Evolutionary conservation across 2,797 vertebrate genomes (phyloP), one percentile per base, ranked within the genome.

Genomic region (Limosa lapponica): DNA sequence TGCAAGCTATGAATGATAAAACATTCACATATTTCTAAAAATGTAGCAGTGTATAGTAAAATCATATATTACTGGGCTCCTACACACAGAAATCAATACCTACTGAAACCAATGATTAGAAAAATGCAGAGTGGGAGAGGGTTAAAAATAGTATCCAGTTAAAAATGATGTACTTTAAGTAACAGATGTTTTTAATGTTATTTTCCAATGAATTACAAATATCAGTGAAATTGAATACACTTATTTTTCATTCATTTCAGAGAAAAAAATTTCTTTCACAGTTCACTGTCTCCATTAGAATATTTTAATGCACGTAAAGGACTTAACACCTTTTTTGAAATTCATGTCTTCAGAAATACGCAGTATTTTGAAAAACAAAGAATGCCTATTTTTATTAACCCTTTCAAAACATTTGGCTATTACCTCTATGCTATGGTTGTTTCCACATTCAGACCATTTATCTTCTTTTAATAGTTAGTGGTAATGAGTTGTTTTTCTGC

Each of bases 171-270:
- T 24, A 46, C 52, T 94, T 87, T 80, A 77, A 91, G 44, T 49
- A 94, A 88, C 51, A 83, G 67, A 64, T 70, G 72, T 84, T 94
- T 95, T 64, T 74, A 91, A 79, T 32, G 11, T 30, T 75, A 34
- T 62, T 89, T 92, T 86, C 34, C 16, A 79, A 52, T 41, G 32
- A 70, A 74, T 79, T 32, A 73, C 41, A 91, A 70, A 39, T 54
- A 92, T 71, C 67, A 89, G 49, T 70, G 75, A 91, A 90, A 89
- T 52, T 79, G 16, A 79, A 90, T 59, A 62, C 25, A 24, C 22
- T 91, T 69, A 39, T 43, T 90, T 93, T 89, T 95, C n/a, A 79
- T 90, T 90, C 24, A 51, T 89, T 92, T 83, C 39, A 72, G 55
- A 83, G 39, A 66, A 82, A 94, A 72, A 8, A 37, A 80, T 80